Conservation (phyloP, 2,888 invertebrate genomes). For the Euzetes globulus region DNA sequence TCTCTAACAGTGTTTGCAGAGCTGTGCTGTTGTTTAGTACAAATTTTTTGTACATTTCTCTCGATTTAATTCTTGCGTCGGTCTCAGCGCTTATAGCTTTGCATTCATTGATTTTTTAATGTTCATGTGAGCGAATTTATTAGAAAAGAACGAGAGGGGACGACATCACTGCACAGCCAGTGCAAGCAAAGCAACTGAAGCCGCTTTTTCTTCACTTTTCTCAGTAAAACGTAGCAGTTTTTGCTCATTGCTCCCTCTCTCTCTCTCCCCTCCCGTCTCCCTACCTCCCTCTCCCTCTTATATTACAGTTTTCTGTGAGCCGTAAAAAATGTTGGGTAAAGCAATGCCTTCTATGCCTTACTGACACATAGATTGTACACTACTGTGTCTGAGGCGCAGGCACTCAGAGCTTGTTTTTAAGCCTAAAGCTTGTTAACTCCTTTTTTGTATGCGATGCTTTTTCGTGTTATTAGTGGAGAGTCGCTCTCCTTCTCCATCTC, state of each 20-base stretch:
- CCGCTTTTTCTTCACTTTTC: constrained; percentile 21
- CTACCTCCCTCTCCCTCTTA: neutral
- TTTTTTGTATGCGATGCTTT: constrained; percentile 16
- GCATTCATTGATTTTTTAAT: constrained; percentile 24
- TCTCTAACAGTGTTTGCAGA: neutral
- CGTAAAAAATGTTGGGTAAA: constrained; percentile 22
- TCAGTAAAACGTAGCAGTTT: constrained; percentile 18
- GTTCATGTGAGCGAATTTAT: constrained; percentile 17
- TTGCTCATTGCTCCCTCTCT: neutral
- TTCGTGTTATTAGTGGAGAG: constrained; percentile 16
- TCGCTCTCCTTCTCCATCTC: neutral
- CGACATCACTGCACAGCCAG: neutral
- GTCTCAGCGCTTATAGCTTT: constrained; percentile 16
- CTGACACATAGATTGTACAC: constrained; percentile 21
- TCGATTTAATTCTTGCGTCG: constrained; percentile 26
- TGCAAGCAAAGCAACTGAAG: neutral
- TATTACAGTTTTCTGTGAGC: constrained; percentile 24
- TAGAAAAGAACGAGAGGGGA: constrained; percentile 3
- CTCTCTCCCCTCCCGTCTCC: constrained; percentile 2
- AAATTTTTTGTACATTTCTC: constrained; percentile 23
- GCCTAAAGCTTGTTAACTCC: constrained; percentile 26
- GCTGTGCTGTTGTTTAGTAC: neutral
- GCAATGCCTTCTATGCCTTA: constrained; percentile 15
- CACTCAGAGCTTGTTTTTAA: constrained; percentile 20
- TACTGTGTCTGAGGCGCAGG: constrained; percentile 13